Percentiles rank a stretch among this genome's conserved stretches.
Evolutionary conservation across 2,797 vertebrate genomes (phyloP).

Genomic region (Gephyroberyx darwinii): DNA sequence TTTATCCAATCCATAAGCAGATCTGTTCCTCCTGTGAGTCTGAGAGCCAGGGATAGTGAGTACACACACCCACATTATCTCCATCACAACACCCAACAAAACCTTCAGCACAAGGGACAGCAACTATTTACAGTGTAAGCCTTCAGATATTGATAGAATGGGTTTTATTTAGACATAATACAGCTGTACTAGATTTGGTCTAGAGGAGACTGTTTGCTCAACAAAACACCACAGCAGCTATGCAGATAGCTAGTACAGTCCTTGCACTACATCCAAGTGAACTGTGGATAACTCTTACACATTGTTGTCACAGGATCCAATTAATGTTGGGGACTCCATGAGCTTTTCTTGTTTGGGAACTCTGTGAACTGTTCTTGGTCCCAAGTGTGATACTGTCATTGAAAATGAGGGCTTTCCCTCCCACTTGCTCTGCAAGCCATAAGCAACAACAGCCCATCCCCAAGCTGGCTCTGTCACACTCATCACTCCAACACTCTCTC

Average conservation of each 20-base stretch:
- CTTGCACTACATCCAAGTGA: not conserved
- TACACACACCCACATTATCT: slow-evolving; percentile 1
- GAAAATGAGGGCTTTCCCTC: slow-evolving; percentile 1
- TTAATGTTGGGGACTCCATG: slow-evolving; percentile 3
- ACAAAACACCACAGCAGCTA: slow-evolving; percentile 32
- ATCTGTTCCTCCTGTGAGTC: slow-evolving; percentile 23
- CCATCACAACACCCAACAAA: slow-evolving; percentile 24
- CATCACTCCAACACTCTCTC: not conserved
- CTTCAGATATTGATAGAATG: slow-evolving; percentile 17
- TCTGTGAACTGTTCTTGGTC: not conserved
- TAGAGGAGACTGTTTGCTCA: slow-evolving; percentile 50
- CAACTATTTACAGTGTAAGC: slow-evolving; percentile 53
- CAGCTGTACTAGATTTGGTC: slow-evolving; percentile 30
- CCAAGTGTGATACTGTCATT: not conserved
- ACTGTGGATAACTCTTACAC: not conserved
- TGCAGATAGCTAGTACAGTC: slow-evolving; percentile 6
- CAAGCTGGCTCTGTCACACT: not conserved
- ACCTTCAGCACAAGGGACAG: slow-evolving; percentile 23
- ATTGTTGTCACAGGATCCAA: slow-evolving; percentile 3
- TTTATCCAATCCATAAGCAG: slow-evolving; percentile 40
- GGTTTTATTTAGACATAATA: slow-evolving; percentile 59
- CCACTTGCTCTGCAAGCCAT: slow-evolving; percentile 1
- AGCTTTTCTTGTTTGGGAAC: slow-evolving; percentile 6
- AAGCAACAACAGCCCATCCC: slow-evolving; percentile 6
- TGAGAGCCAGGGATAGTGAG: not conserved